Conservation (phyloP, 30 jellyfish, hydroid and myxozoan genomes). For the Rhopilema esculentum region DNA sequence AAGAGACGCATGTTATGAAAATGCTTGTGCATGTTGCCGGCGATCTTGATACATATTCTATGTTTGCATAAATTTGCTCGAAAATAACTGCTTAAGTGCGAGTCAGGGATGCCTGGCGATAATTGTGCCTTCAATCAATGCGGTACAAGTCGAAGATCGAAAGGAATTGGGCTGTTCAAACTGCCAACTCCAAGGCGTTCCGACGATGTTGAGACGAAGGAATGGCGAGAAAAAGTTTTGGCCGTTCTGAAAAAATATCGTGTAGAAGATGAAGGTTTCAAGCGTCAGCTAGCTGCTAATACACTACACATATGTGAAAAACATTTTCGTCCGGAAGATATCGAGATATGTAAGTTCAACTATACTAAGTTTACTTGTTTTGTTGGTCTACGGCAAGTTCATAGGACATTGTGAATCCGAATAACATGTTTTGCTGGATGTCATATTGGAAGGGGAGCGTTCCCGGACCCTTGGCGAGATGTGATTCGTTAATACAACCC, state of each 20-base stretch:
- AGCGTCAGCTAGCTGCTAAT: slow-evolving; percentile 43
- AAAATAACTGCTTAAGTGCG: not conserved
- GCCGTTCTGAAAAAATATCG: slow-evolving; percentile 61
- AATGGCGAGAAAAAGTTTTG: slow-evolving; percentile 67
- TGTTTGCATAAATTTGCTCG: not conserved
- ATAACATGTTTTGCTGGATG: not conserved
- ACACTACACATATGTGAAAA: slow-evolving; percentile 59
- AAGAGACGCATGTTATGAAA: not conserved
- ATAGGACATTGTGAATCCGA: not conserved
- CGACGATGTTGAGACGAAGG: slow-evolving; percentile 49
- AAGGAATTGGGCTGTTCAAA: slow-evolving; percentile 55
- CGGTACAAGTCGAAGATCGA: slow-evolving; percentile 58
- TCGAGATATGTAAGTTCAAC: not conserved
- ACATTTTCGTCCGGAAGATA: slow-evolving; percentile 44
- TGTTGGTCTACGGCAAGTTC: not conserved
- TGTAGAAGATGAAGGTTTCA: slow-evolving; percentile 50
- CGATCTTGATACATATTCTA: not conserved
- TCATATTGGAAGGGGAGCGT: not conserved
- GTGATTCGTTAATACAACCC: not conserved
- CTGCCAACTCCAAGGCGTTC: slow-evolving; percentile 59
- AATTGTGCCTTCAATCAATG: slow-evolving; percentile 78
- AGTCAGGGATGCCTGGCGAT: slow-evolving; percentile 75
- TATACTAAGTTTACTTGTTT: not conserved
- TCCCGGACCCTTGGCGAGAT: not conserved
- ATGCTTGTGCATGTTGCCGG: not conserved